Percentiles rank a stretch among this genome's conserved stretches.
phyloP scores from a whole-genome alignment of 2,888 invertebrate genomes.

The Rhorus exstirpatorius region DNA sequence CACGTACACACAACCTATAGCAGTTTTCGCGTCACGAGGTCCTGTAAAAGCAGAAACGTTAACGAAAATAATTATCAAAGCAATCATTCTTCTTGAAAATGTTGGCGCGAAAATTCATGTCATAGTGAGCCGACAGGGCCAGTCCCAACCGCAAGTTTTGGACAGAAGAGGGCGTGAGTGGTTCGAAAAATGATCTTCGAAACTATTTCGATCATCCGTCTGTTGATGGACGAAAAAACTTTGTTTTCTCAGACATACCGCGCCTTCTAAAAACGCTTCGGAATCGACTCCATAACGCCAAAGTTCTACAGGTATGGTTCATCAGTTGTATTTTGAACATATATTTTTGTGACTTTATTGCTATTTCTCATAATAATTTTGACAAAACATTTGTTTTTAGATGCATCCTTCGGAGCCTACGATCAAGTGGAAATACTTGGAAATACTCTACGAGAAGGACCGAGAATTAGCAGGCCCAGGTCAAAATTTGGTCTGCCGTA shows the following conservation, averaged over 20 bases:
- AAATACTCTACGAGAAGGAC: conserved; percentile 7
- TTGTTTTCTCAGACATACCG: conserved; percentile 2
- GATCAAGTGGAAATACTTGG: conserved; percentile 28
- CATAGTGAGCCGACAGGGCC: conserved; percentile 60
- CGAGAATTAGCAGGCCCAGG: conserved; percentile 8
- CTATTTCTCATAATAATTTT: too few species aligned
- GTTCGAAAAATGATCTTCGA: conserved; percentile 39
- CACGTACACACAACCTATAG: conserved; percentile 62
- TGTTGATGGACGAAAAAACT: conserved; percentile 59
- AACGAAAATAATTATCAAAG: conserved; percentile 54
- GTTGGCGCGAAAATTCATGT: conserved; percentile 63
- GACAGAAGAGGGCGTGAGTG: conserved; percentile 60
- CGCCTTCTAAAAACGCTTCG: conserved; percentile 14
- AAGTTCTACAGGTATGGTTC: neutral
- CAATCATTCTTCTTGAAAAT: conserved; percentile 58
- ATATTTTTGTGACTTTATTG: too few species aligned
- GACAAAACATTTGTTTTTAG: too few species aligned
- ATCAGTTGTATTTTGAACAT: too few species aligned
- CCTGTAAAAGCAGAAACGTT: conserved; percentile 39
- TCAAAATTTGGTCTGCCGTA: conserved; percentile 13
- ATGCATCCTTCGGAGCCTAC: neutral
- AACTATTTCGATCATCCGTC: conserved; percentile 56
- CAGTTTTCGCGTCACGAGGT: conserved; percentile 57
- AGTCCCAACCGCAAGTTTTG: conserved; percentile 69
- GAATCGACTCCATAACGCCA: conserved; percentile 2